Evolutionary conservation across 2,888 invertebrate genomes (phyloP).

Genomic region (Lasioglossum villosulum): DNA sequence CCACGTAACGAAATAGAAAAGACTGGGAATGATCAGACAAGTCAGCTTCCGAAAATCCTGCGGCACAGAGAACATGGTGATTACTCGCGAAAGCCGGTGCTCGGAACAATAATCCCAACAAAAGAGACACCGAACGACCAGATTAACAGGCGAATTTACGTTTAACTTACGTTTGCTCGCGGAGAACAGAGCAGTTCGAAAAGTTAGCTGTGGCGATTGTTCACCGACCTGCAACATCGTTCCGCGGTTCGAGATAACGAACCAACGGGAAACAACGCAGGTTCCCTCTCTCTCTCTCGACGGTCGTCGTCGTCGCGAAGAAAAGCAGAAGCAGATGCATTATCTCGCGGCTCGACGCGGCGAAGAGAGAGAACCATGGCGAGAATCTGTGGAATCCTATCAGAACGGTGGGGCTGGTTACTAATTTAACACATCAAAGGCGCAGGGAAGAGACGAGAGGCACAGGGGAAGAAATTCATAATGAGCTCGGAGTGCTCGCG

Average conservation of each 20-base stretch:
- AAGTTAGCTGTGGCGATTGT: not conserved
- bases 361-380: not conserved
- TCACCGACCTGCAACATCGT: not conserved
- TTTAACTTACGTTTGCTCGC: not conserved
- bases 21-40: not conserved
- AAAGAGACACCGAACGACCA: not conserved
- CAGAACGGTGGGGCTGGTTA: slow-evolving; percentile 45
- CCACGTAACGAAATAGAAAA: not conserved
- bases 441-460: not conserved
- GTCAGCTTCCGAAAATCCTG: not conserved
- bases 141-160: not conserved
- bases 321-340: not conserved
- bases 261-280: not conserved
- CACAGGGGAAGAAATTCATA: slow-evolving; percentile 49
- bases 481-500: slow-evolving; percentile 48
- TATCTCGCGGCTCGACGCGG: not conserved
- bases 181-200: not conserved
- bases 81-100: not conserved
- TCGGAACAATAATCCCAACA: not conserved
- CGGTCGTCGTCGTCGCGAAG: not conserved
- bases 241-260: slow-evolving; percentile 8
- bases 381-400: slow-evolving; percentile 48
- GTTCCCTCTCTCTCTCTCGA: not conserved
- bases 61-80: not conserved
- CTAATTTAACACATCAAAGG: slow-evolving; percentile 57